A percentile compares a stretch with the other conserved stretches of the same genome.
phyloP scores from a whole-genome alignment of 2,888 invertebrate species.

The Volucella inanis region DNA sequence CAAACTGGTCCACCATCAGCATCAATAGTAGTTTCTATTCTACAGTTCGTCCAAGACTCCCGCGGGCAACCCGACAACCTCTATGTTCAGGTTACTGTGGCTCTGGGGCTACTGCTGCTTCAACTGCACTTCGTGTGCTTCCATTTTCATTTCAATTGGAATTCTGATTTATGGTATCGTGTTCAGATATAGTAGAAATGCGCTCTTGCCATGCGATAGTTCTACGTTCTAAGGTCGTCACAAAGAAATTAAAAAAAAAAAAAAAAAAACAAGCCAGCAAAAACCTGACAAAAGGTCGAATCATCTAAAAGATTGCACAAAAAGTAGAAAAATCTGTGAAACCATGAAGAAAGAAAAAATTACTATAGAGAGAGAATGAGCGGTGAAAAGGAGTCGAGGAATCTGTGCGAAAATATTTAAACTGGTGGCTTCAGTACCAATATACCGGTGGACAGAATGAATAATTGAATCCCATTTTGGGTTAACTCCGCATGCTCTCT shows the following conservation, averaged over 20 bases:
- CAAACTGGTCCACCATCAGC: slow-evolving; percentile 35
- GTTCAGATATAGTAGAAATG: background rate
- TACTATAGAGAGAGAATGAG: background rate
- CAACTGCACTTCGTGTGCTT: slow-evolving; percentile 31
- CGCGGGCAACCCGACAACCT: background rate
- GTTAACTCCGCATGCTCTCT: slow-evolving; percentile 11
- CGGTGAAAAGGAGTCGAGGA: background rate
- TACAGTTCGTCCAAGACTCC: background rate
- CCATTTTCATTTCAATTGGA: slow-evolving; percentile 59
- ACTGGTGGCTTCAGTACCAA: background rate
- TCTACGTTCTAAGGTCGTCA: slow-evolving; percentile 50
- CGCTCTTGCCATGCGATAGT: background rate
- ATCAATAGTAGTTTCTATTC: slow-evolving; percentile 32
- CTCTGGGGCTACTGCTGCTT: slow-evolving; percentile 21
- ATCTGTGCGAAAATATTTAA: slow-evolving; percentile 39
- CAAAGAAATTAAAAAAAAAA: background rate
- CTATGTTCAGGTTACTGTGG: slow-evolving; percentile 29
- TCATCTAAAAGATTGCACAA: background rate
- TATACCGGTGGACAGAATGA: slow-evolving; percentile 40
- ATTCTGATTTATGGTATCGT: slow-evolving; percentile 56
- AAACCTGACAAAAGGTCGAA: slow-evolving; percentile 42
- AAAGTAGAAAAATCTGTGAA: background rate
- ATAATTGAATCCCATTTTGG: slow-evolving; percentile 49
- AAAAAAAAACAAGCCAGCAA: background rate
- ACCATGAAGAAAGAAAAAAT: slow-evolving; percentile 19